A percentile compares a stretch with the other conserved stretches of the same genome.
Evolutionary conservation across 92 coral and sea anemone species (phyloP).

Genomic region (Porites cylindrica): DNA sequence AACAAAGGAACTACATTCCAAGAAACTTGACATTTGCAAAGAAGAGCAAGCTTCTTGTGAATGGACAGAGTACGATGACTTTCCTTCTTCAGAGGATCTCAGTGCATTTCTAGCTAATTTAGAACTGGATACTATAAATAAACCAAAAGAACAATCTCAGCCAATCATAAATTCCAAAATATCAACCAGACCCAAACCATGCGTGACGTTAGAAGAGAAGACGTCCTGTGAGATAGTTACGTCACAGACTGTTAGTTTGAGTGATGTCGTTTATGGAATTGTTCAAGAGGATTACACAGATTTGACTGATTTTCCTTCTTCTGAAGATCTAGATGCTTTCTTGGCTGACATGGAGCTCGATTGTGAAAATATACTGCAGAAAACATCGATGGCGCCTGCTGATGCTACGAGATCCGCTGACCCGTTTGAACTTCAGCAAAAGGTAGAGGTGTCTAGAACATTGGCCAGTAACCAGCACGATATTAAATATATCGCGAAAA

Average conservation of each 20-base stretch:
- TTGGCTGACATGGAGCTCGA: constrained; percentile 62
- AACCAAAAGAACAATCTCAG: neutral
- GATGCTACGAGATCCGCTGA: neutral
- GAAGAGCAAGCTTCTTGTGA: neutral
- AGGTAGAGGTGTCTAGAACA: neutral
- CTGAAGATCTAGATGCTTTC: constrained; percentile 72
- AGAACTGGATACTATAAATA: constrained; percentile 12
- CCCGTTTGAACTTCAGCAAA: neutral
- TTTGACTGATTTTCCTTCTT: constrained; percentile 66
- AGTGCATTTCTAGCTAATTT: constrained; percentile 72
- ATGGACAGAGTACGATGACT: constrained; percentile 43
- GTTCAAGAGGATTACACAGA: constrained; percentile 7
- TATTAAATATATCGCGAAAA: neutral
- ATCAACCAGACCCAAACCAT: neutral
- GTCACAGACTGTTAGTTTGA: too few relatives aligned
- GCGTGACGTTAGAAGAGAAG: neutral
- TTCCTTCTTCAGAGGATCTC: constrained; percentile 71
- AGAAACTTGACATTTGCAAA: too few relatives aligned
- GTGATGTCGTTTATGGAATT: too few relatives aligned
- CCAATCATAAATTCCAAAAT: neutral
- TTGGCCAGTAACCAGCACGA: too few relatives aligned
- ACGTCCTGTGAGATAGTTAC: neutral
- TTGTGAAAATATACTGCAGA: neutral
- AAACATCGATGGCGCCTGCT: neutral
- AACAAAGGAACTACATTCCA: too few relatives aligned